Evolutionary conservation across 1,140 invertebrate species (phyloP).

Genomic region (Steinernema khuongi): DNA sequence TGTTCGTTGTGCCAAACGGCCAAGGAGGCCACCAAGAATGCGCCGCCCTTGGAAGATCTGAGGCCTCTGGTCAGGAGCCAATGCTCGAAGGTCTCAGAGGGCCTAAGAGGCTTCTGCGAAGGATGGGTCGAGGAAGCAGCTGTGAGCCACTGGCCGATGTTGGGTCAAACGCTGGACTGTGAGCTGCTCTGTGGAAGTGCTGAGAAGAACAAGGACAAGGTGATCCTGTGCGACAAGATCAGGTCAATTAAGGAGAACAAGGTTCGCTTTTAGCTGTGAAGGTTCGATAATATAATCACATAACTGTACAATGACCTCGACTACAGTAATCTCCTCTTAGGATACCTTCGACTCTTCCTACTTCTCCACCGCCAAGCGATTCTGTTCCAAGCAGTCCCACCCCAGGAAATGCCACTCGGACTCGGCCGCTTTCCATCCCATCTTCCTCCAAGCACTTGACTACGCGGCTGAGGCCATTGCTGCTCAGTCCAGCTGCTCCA

Average conservation of each 20-base stretch:
- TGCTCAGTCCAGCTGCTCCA: background rate
- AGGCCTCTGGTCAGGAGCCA: background rate
- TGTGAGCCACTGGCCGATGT: background rate
- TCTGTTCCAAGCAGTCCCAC: too few relatives aligned
- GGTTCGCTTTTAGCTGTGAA: background rate
- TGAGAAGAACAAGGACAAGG: too few relatives aligned
- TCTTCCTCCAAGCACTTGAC: background rate
- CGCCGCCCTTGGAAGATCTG: background rate
- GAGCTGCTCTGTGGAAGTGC: background rate
- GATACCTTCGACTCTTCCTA: too few relatives aligned
- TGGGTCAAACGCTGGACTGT: too few relatives aligned
- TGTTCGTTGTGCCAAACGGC: background rate
- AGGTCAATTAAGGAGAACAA: background rate
- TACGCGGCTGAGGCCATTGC: background rate
- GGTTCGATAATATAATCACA: too few relatives aligned
- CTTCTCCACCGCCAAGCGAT: too few relatives aligned
- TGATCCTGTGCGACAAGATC: background rate
- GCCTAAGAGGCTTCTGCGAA: background rate
- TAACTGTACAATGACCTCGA: too few relatives aligned
- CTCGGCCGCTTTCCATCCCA: too few relatives aligned
- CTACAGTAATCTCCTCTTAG: too few relatives aligned
- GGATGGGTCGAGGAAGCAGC: background rate
- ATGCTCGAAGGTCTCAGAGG: background rate
- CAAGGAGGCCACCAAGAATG: background rate
- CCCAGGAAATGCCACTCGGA: too few relatives aligned